These are phyloP conservation scores for Orientallactaga sibirica DNA, from an alignment of 2,797 vertebrate genomes.

Conservation along the genomic window DNA sequence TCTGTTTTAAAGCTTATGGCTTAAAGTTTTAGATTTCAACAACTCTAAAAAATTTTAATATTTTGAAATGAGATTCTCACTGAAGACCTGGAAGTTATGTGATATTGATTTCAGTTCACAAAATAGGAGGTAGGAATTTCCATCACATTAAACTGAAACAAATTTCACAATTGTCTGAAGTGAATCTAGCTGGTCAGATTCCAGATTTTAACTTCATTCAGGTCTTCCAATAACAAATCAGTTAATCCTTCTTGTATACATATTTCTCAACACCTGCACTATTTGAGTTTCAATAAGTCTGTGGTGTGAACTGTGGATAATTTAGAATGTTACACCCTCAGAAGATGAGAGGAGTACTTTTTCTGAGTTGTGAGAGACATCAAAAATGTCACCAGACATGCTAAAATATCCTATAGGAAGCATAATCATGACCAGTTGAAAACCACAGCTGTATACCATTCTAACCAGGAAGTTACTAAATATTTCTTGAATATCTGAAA, in stretches of 20 bases:
- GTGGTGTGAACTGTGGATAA: neutral
- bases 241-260: neutral
- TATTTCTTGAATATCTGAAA: neutral
- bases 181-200: neutral
- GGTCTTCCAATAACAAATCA: neutral
- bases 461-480: neutral
- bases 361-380: neutral
- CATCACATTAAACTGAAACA: neutral
- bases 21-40: neutral
- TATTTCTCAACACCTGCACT: neutral
- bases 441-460: neutral
- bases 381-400: neutral
- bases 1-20: neutral
- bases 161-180: neutral
- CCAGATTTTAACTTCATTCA: neutral
- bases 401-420: neutral
- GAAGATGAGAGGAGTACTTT: neutral
- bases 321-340: neutral
- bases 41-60: no score
- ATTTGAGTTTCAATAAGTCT: neutral
- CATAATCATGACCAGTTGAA: neutral
- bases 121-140: neutral
- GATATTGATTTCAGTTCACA: neutral
- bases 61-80: neutral
- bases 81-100: neutral